Percentiles rank a stretch among this genome's conserved stretches.
Evolutionary conservation across 2,797 vertebrate genomes (phyloP).

Genomic region (Xyrichtys novacula): DNA sequence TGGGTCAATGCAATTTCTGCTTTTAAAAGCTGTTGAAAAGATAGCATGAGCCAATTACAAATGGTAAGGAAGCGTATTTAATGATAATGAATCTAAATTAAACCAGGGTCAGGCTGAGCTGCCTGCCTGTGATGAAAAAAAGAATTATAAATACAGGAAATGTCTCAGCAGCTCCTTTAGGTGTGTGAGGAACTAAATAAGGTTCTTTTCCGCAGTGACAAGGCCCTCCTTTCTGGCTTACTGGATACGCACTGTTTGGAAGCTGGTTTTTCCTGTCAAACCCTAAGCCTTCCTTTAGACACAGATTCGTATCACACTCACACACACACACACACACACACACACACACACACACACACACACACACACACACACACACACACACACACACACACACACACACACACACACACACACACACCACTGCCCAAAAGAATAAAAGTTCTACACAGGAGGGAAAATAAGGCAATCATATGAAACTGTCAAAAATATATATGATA

Average conservation of each 20-base stretch:
- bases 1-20: conserved; percentile 14
- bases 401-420: background rate
- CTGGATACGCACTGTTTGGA: conserved; percentile 59
- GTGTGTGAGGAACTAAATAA: conserved; percentile 29
- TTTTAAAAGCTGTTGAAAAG: conserved; percentile 31
- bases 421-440: background rate
- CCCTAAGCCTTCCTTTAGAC: conserved; percentile 59
- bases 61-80: background rate
- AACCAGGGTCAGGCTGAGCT: conserved; percentile 1
- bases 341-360: conserved; percentile 10
- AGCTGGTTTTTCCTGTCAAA: conserved; percentile 86
- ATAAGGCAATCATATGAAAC: background rate
- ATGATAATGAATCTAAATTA: conserved; percentile 3
- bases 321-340: background rate
- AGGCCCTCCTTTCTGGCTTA: conserved; percentile 65
- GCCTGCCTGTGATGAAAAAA: conserved; percentile 4
- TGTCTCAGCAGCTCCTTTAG: background rate
- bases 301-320: conserved; percentile 19
- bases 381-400: conserved; percentile 3
- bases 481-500: background rate
- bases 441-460: background rate
- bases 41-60: background rate
- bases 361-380: conserved; percentile 3
- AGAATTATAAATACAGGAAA: conserved; percentile 19
- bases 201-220: conserved; percentile 57